Conservation (phyloP, 2,113 vertebrate genomes). For the Pampusana beccarii region DNA sequence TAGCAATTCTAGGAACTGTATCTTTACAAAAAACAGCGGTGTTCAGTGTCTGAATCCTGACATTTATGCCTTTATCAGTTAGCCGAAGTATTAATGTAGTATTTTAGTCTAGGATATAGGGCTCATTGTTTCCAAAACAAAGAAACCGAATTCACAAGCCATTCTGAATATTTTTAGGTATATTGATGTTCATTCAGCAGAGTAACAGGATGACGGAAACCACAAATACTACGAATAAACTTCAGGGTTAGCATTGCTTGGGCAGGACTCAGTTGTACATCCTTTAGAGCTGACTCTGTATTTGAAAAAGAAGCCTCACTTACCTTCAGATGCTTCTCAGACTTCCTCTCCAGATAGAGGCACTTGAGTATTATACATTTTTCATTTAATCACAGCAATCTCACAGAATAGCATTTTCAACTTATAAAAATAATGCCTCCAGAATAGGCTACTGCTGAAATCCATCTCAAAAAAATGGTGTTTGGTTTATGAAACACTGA, state of each 20-base stretch:
- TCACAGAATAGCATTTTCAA: background rate
- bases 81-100: background rate
- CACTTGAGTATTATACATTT: constrained; percentile 45
- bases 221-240: constrained; percentile 17
- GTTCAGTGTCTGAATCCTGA: constrained; percentile 64
- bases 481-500: background rate
- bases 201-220: constrained; percentile 6
- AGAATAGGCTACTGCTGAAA: background rate
- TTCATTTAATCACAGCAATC: background rate
- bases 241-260: background rate
- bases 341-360: constrained; percentile 59
- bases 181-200: constrained; percentile 1
- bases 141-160: constrained; percentile 10
- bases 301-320: constrained; percentile 17
- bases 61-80: background rate
- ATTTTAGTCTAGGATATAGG: constrained; percentile 6
- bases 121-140: constrained; percentile 22
- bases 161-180: background rate
- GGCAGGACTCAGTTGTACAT: background rate
- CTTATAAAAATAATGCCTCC: background rate
- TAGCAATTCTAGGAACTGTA: constrained; percentile 28
- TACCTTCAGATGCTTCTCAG: constrained; percentile 60
- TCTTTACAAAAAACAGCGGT: constrained; percentile 61
- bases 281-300: background rate
- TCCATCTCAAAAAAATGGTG: background rate